Base-by-base conservation (phyloP, 2,113 vertebrate genomes). In the Limnothrissa miodon region DNA sequence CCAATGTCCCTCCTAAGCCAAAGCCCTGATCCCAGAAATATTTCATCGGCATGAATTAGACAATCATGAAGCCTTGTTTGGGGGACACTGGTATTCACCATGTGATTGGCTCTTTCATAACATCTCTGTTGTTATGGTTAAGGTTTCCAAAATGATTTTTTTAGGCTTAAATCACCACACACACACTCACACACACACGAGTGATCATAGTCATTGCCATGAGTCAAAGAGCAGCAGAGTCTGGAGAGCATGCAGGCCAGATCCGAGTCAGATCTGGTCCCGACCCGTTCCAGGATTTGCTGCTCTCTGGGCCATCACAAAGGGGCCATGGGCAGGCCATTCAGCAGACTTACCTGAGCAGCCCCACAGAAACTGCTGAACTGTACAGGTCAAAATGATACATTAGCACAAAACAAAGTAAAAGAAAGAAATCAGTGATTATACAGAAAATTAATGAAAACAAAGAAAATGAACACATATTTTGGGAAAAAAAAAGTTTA, bases 301-400 rank as follows among this genome's bases (percentile, higher is more conserved):
- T 74, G 59, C 59, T 66, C n/a, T 66, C 59, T 25, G 59, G n/a
- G n/a, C n/a, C 25, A n/a, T 66, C n/a, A 9, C 21, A 33, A n/a
- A 66, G 59, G 59, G 10, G 4, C 9, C 5, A 56, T 23, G 17
- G 7, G 23, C 53, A 25, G 59, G 2, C 1, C 59, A 33, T 29
- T 29, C 66, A 36, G 11, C 66, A 86, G 83, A 90, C 96, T 90
- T 97, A 99, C 98, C 98, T 95, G 97, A 96, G 91, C 95, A 99
- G 91, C 98, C 98, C 98, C 97, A 99, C 87, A 98, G 95, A 92
- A 96, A 96, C 53, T 97, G 97, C 84, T 98, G 97, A 89, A 97
- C 98, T 99, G 97, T 87, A 91, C 82, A 96, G 95, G 93, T 92
- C 90, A 95, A 96, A 83, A 90, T 82, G 81, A 84, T 36, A 39